Conservation (phyloP, 2,888 invertebrate genomes). For the Nomada lathburiana region DNA sequence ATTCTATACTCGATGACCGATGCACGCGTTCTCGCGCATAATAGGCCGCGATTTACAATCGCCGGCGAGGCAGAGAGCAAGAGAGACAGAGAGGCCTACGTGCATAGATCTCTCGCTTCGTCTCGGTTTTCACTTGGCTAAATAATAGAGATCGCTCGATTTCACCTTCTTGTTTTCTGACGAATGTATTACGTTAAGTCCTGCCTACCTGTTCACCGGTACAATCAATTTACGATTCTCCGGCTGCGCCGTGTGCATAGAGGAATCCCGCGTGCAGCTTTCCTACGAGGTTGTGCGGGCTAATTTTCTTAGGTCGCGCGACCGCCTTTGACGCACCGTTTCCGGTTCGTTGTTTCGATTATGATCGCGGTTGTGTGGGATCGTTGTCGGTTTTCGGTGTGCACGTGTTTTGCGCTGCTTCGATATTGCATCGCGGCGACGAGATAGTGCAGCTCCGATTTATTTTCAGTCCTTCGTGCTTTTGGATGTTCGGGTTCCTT, state of each 20-base stretch:
- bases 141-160: slow-evolving; percentile 59
- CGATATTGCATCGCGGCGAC: no score
- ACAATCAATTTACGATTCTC: slow-evolving; percentile 45
- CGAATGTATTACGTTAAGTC: slow-evolving; percentile 38
- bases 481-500: neutral
- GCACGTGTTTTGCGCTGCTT: neutral
- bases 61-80: neutral
- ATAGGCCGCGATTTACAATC: slow-evolving; percentile 52
- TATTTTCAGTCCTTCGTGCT: neutral
- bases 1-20: slow-evolving; percentile 38
- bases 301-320: slow-evolving; percentile 29
- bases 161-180: slow-evolving; percentile 52
- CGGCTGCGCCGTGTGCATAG: neutral
- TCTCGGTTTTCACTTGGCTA: slow-evolving; percentile 57
- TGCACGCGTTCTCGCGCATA: slow-evolving; percentile 54
- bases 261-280: neutral
- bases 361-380: neutral
- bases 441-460: no score
- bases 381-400: neutral
- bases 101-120: slow-evolving; percentile 14
- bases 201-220: slow-evolving; percentile 37
- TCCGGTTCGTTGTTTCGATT: slow-evolving; percentile 28
- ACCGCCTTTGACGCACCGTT: slow-evolving; percentile 27
- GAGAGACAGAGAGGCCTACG: neutral
- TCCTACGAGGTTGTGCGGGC: slow-evolving; percentile 20